A percentile compares a stretch with the other conserved stretches of the same genome.
These are phyloP conservation scores for Xanthia togata DNA, from an alignment of 2,888 invertebrate genomes.

Conservation along the genomic window DNA sequence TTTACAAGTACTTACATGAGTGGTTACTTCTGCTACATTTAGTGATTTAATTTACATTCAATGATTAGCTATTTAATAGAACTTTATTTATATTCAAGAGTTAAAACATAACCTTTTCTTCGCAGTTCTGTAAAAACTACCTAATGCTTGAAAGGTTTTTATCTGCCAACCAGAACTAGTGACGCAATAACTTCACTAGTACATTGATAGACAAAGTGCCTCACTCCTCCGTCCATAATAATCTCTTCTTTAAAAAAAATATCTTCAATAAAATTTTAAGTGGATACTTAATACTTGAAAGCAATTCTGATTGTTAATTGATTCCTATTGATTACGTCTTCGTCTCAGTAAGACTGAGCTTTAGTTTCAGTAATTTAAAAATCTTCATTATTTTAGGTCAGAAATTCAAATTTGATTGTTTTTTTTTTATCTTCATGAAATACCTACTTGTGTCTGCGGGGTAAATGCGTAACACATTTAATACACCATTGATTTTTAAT, in stretches of 20 bases:
- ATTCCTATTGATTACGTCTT: constrained; percentile 23
- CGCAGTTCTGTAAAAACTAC: neutral
- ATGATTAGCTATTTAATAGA: neutral
- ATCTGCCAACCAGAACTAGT: neutral
- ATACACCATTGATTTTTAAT: neutral
- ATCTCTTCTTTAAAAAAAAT: constrained; percentile 7
- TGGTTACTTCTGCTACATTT: neutral
- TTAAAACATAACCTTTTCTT: neutral
- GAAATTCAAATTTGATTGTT: neutral
- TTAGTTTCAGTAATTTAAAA: constrained; percentile 23
- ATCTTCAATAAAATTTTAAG: constrained; percentile 20
- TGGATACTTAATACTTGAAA: constrained; percentile 44
- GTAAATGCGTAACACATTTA: neutral
- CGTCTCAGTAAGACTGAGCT: constrained; percentile 11
- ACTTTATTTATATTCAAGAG: neutral
- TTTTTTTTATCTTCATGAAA: neutral
- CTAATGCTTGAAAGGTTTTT: neutral
- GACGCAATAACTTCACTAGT: constrained; percentile 8
- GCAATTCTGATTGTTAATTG: constrained; percentile 45
- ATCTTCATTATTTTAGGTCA: constrained; percentile 8
- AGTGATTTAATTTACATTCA: too few relatives aligned
- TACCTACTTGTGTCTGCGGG: neutral
- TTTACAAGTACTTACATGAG: neutral
- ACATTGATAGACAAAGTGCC: neutral
- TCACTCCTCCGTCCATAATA: neutral